Conservation (phyloP, 2,113 vertebrate genomes). For the Lamprotornis superbus region DNA sequence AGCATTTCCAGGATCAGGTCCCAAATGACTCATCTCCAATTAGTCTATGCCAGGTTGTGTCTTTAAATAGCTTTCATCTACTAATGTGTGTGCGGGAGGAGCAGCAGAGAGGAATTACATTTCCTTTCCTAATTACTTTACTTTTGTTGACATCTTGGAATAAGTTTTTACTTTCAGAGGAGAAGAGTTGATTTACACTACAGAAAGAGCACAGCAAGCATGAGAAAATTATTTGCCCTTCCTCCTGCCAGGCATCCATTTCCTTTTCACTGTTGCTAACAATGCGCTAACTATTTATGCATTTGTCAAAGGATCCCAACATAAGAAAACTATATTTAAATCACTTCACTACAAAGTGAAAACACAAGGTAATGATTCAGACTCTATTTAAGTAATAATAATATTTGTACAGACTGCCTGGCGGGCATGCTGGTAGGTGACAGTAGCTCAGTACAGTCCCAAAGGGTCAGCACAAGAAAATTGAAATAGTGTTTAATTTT, state of each 20-base stretch:
- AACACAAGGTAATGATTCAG: conserved; percentile 66
- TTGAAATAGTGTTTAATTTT: conserved; percentile 18
- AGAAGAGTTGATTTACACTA: conserved; percentile 62
- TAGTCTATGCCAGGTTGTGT: conserved; percentile 18
- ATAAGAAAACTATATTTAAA: conserved; percentile 67
- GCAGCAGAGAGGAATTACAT: conserved; percentile 45
- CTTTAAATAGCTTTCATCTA: conserved; percentile 62
- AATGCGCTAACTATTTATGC: conserved; percentile 69
- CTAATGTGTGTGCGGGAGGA: neutral
- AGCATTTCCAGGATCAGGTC: conserved; percentile 53
- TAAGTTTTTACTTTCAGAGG: conserved; percentile 63
- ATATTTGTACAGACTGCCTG: conserved; percentile 63
- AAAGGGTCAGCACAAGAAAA: conserved; percentile 15
- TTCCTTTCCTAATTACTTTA: conserved; percentile 63
- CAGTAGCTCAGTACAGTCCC: neutral
- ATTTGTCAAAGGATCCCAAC: conserved; percentile 51
- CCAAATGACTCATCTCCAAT: conserved; percentile 55
- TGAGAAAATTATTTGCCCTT: conserved; percentile 71
- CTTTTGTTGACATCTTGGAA: conserved; percentile 55
- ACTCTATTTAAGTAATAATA: conserved; percentile 66
- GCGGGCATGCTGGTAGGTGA: neutral
- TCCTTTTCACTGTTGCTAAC: conserved; percentile 62
- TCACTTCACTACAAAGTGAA: conserved; percentile 52
- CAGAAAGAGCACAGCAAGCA: conserved; percentile 63
- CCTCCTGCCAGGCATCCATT: conserved; percentile 62